These are phyloP conservation scores for Rhizoglyphus robini DNA, from an alignment of 1,140 invertebrate genomes.

Conservation along the genomic window DNA sequence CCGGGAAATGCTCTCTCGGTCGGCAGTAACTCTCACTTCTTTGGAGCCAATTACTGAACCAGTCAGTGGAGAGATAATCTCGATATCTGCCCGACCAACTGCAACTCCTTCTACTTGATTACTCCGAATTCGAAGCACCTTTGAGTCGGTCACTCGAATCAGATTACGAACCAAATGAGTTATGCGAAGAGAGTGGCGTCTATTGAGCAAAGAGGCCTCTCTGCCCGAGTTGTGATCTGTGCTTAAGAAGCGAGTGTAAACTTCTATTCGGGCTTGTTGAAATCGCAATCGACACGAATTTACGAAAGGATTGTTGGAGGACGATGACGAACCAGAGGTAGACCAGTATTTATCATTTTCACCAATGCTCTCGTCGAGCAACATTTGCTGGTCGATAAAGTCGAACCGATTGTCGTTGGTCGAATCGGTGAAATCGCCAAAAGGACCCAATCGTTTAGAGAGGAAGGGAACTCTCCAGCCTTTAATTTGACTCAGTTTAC, in stretches of 20 bases:
- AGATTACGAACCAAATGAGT: conserved; percentile 74
- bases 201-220: conserved; percentile 71
- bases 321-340: not conserved
- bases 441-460: not conserved
- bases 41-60: conserved; percentile 76
- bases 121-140: conserved; percentile 59
- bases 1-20: conserved; percentile 67
- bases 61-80: conserved; percentile 79
- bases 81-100: conserved; percentile 77
- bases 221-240: conserved; percentile 79
- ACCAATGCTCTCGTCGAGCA: not conserved
- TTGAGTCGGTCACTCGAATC: conserved; percentile 68
- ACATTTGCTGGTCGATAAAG: conserved; percentile 3
- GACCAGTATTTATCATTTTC: conserved; percentile 1
- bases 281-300: conserved; percentile 61
- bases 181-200: conserved; percentile 68
- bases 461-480: conserved; percentile 55
- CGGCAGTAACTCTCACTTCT: conserved; percentile 76
- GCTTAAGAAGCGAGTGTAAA: conserved; percentile 73
- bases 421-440: not conserved
- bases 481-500: conserved; percentile 77
- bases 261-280: conserved; percentile 78
- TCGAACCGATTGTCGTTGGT: not conserved
- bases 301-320: conserved; percentile 14
- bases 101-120: conserved; percentile 69